Base-by-base conservation (phyloP, 2,113 vertebrate species). In the Oncorhynchus tshawytscha region DNA sequence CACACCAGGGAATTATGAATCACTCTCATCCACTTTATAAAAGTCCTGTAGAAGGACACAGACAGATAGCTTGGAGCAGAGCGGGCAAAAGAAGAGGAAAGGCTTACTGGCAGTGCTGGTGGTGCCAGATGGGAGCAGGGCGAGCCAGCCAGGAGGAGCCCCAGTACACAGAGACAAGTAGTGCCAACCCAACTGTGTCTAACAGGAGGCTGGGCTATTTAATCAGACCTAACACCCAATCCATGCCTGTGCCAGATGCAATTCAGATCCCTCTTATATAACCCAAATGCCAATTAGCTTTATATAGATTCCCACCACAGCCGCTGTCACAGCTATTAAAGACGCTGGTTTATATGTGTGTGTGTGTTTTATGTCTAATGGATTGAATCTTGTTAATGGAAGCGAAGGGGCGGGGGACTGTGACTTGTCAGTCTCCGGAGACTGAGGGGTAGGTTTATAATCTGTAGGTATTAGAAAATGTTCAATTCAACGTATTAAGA, bases 171-270 rank as follows among this genome's bases (percentile, higher is more conserved):
- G 84, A 89, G 90, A 89, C 81, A 73, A 88, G 88, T 78, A 73
- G 77, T 93, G 93, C 91, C 90, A 93, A 82, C 86, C 90, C 90
- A 90, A 93, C 90, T 93, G 90, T 92, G 88, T 90, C 90, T 86
- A 90, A 92, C 91, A 93, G 92, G 90, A 88, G 91, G 92, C 90
- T 86, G 87, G 77, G 87, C 89, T 88, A 90, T 91, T 92, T 93
- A 92, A 93, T 92, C 90, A 93, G 92, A 91, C 84, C 85, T 89
- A 91, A 86, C 90, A 86, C 82, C 85, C 84, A 93, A 91, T 89
- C 88, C 85, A 31, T 86, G 84, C 84, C 39, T 79, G 82, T 86
- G 92, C 92, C 93, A 94, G 91, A 92, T 92, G 92, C 91, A 93
- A 90, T 91, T 90, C 74, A 82, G 84, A 90, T 91, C 88, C 86